Evolutionary conservation across 2,113 vertebrate species (phyloP).

Genomic region (Hystrix cristata): DNA sequence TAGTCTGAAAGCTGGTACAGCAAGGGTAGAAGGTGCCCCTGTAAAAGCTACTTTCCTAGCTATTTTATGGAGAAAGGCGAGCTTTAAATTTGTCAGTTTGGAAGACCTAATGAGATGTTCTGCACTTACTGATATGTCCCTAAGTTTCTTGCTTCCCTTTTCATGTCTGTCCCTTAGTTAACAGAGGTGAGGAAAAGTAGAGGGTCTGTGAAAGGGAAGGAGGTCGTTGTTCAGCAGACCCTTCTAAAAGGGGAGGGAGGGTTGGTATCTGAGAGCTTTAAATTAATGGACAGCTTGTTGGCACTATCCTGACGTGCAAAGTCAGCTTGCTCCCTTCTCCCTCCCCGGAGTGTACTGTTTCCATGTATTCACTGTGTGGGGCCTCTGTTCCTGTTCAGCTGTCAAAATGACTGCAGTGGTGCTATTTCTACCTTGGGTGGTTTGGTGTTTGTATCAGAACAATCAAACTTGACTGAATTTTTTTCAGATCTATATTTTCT

Average conservation of each 20-base stretch:
- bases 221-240: background rate
- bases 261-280: background rate
- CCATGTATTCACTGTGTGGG: background rate
- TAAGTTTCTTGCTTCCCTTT: background rate
- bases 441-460: conserved; percentile 40
- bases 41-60: background rate
- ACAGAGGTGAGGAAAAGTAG: background rate
- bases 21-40: accelerated
- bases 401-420: conserved; percentile 9
- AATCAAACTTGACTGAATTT: conserved; percentile 81
- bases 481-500: conserved; percentile 69
- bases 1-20: background rate
- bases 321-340: background rate
- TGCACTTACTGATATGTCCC: background rate
- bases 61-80: background rate
- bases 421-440: background rate
- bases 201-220: background rate
- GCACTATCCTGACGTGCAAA: background rate
- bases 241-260: background rate
- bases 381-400: conserved; percentile 42
- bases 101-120: background rate
- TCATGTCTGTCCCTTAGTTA: background rate
- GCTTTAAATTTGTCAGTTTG: background rate
- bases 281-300: background rate
- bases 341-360: background rate